Evolutionary conservation across 2,113 vertebrate species (phyloP), one percentile per base, ranked within the genome.

Genomic region (Rhabdomys dilectus): DNA sequence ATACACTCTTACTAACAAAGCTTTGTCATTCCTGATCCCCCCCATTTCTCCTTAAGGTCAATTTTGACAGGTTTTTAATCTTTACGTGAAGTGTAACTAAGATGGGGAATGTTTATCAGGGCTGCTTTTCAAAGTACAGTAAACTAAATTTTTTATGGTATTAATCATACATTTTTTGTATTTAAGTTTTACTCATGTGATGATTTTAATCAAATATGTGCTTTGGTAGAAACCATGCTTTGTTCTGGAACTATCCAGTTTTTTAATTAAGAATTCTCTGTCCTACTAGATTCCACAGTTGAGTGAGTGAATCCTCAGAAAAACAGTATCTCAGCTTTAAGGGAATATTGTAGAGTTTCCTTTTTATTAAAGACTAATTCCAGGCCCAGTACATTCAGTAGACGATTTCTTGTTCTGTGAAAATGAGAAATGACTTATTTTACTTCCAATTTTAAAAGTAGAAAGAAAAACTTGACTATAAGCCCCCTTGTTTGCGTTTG

Each of bases 361-460:
- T 81, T 70, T 95, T 91, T 88, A 95, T 62, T 95, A 75, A 92
- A 89, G 53, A 88, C 85, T 96, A 58, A 94, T 93, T 94, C 96
- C 87, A 97, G 92, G 60, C 80, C 90, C 72, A 95, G 89, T 84
- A 51, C 81, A 94, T 89, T 96, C 53, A 75, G 39, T 91, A 93
- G 89, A 89, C 58, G 77, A 91, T 15, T 75, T 95, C n/a, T 97
- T 95, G 39, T 97, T 96, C n/a, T 42, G 87, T 89, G n/a, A 64
- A 94, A 92, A 42, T 56, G 34, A 93, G 89, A 95, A 94, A 92
- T 81, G 48, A 93, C 68, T 92, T 78, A 53, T 51, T 97, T 94
- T 92, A 75, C 86, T 91, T 96, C 89, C 48, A 88, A 8, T 89
- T 94, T 94, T 90, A 89, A 73, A 94, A 94, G 89, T 60, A 93